Evolutionary conservation across 1,140 invertebrate genomes (phyloP).

Genomic region (Trachymyrmex cornetzi): DNA sequence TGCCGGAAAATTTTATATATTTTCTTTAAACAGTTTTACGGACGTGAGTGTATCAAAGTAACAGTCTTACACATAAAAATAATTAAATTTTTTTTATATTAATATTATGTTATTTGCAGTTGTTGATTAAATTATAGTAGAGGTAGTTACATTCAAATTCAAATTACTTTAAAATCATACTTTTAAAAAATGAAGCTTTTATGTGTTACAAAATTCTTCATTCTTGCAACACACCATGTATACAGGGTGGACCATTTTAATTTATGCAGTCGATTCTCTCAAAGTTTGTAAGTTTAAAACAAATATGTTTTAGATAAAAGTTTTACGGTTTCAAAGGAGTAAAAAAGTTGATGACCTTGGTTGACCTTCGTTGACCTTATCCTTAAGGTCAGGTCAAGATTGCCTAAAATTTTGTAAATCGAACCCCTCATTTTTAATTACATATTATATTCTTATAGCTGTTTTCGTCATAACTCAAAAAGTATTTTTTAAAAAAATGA

Average conservation of each 20-base stretch:
- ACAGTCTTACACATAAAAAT: background rate
- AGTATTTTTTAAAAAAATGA: too few species aligned
- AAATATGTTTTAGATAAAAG: too few species aligned
- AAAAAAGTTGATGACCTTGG: conserved; percentile 6
- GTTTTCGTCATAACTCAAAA: too few species aligned
- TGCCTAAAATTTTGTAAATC: too few species aligned
- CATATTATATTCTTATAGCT: too few species aligned
- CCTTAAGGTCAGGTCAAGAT: too few species aligned
- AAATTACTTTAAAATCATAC: background rate
- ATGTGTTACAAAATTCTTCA: background rate
- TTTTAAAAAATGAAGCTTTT: background rate
- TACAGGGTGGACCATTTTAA: too few species aligned
- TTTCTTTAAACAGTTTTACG: conserved; percentile 71
- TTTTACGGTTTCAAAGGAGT: too few species aligned
- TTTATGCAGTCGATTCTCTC: too few species aligned
- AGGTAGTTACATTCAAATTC: background rate
- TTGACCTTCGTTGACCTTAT: too few species aligned
- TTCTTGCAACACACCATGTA: background rate
- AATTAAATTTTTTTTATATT: background rate
- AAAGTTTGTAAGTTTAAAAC: too few species aligned
- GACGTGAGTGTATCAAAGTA: conserved; percentile 59
- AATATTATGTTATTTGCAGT: background rate
- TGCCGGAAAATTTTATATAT: conserved; percentile 73
- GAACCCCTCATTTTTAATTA: too few species aligned
- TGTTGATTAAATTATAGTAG: background rate